Evolutionary conservation across 2,888 invertebrate species (phyloP).

Genomic region (Cyaniris semiargus): DNA sequence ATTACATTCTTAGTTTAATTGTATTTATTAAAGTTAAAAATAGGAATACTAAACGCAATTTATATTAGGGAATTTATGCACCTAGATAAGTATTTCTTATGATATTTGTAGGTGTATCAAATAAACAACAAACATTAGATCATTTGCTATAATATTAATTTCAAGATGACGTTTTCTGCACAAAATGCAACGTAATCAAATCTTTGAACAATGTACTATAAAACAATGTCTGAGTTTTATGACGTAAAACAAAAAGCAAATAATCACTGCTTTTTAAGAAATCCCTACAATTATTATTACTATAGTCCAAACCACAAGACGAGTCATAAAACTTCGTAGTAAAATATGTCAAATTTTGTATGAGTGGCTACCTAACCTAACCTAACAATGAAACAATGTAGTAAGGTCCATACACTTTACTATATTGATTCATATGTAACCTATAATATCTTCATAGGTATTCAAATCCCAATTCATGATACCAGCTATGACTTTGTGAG

Average conservation of each 20-base stretch:
- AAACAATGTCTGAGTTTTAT: neutral
- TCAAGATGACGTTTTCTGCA: neutral
- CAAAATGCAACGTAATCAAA: neutral
- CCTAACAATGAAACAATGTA: neutral
- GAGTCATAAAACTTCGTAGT: neutral
- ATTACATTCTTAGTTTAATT: neutral
- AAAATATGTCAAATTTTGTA: no score
- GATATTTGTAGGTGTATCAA: neutral
- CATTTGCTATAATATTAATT: neutral
- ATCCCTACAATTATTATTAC: neutral
- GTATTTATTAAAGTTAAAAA: neutral
- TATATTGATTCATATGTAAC: neutral
- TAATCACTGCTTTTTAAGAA: neutral
- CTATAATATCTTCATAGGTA: no score
- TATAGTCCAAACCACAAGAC: neutral
- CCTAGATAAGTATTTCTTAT: neutral
- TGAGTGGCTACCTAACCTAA: neutral
- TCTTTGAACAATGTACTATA: neutral
- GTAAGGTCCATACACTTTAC: neutral
- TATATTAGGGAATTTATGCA: no score
- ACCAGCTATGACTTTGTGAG: no score
- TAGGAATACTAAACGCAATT: no score
- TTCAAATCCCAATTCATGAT: no score
- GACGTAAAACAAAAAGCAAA: neutral
- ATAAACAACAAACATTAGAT: neutral